A percentile compares a stretch with the other conserved stretches of the same genome.
Conservation (phyloP, 2,113 vertebrate genomes). For the Cromileptes altivelis region DNA sequence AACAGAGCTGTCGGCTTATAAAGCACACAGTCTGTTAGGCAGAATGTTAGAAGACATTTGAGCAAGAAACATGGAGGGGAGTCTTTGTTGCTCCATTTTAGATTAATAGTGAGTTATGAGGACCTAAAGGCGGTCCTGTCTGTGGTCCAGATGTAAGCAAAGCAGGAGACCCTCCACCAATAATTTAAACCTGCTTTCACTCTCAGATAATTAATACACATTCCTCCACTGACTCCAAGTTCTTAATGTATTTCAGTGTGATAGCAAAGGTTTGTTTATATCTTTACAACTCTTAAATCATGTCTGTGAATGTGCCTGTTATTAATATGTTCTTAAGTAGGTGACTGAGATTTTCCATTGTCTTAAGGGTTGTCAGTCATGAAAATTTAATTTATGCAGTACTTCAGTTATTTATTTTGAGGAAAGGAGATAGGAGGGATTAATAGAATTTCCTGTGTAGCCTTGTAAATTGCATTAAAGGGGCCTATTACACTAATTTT, state of each 20-base stretch:
- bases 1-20: conserved; percentile 32
- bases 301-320: not conserved
- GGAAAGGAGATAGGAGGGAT: not conserved
- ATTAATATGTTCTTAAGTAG: not conserved
- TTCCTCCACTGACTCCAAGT: not conserved
- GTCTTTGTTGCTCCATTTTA: conserved; percentile 6
- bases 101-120: conserved; percentile 9
- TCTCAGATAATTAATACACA: not conserved
- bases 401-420: not conserved
- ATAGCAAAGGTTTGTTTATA: not conserved
- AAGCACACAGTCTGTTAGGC: conserved; percentile 9
- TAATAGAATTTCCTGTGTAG: not conserved
- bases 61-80: not conserved
- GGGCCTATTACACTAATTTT: too few relatives aligned
- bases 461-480: not conserved
- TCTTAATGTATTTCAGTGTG: not conserved
- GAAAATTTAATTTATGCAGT: not conserved
- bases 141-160: not conserved
- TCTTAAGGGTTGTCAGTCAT: not conserved
- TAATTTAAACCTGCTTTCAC: not conserved
- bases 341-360: not conserved
- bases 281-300: not conserved
- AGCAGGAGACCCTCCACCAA: not conserved
- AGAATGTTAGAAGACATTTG: conserved; percentile 19
- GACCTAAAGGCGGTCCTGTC: not conserved